A percentile compares a stretch with the other conserved stretches of the same genome.
Conservation (phyloP, 2,888 invertebrate genomes). For the Heliothis peltigera region DNA sequence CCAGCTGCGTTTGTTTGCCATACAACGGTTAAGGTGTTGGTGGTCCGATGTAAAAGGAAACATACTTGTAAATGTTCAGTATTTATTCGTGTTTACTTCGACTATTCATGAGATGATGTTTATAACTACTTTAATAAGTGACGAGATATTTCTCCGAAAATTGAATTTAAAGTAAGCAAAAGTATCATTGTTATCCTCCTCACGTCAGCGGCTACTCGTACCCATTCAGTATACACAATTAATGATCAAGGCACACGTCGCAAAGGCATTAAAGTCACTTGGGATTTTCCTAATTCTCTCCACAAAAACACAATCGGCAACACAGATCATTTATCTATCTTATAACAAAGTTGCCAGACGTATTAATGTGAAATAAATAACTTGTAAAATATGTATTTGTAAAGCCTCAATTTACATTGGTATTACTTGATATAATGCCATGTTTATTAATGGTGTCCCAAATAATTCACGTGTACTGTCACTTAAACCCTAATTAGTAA, state of each 20-base stretch:
- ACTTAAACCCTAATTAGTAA: slow-evolving; percentile 29
- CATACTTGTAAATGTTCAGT: slow-evolving; percentile 5
- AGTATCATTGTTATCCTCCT: slow-evolving; percentile 27
- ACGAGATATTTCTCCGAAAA: slow-evolving; percentile 38
- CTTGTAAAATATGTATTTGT: slow-evolving; percentile 21
- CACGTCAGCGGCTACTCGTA: slow-evolving; percentile 17
- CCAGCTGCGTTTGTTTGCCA: slow-evolving; percentile 64
- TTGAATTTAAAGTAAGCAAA: slow-evolving; percentile 17
- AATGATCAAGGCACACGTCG: slow-evolving; percentile 32
- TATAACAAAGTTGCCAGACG: slow-evolving; percentile 6
- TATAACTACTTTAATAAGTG: slow-evolving; percentile 3
- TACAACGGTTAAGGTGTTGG: slow-evolving; percentile 33
- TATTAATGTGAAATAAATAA: slow-evolving; percentile 24
- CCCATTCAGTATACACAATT: slow-evolving; percentile 35
- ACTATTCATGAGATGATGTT: not conserved
- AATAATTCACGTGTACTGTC: slow-evolving; percentile 30
- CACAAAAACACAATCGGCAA: slow-evolving; percentile 26
- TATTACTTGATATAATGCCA: slow-evolving; percentile 32
- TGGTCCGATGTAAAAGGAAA: slow-evolving; percentile 37
- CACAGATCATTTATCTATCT: slow-evolving; percentile 35
- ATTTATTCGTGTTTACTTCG: not conserved
- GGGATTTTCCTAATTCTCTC: slow-evolving; percentile 46
- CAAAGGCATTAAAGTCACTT: slow-evolving; percentile 19
- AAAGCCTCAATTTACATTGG: slow-evolving; percentile 35
- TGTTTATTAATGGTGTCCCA: slow-evolving; percentile 40